Conservation (phyloP, 2,113 vertebrate genomes). For the Nycticebus coucang region DNA sequence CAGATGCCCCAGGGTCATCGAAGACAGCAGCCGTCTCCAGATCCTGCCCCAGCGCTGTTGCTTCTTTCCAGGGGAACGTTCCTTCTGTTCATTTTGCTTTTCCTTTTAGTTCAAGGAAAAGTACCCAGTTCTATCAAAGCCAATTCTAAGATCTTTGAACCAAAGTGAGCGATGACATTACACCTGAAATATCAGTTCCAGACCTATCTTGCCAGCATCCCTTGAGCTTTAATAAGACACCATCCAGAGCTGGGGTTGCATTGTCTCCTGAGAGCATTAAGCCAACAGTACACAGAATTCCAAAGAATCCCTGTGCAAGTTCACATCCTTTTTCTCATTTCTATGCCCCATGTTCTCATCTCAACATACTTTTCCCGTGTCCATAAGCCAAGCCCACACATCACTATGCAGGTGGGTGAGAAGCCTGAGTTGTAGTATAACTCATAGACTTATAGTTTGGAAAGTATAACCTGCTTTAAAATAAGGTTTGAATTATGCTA, state of each 20-base stretch:
- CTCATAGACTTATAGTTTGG: not conserved
- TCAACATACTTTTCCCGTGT: not conserved
- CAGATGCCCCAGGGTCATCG: not conserved
- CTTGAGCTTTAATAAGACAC: conserved; percentile 14
- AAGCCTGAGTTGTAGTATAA: not conserved
- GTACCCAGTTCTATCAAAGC: conserved; percentile 32
- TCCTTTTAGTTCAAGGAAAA: conserved; percentile 41
- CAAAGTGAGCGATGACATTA: not conserved
- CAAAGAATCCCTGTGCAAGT: not conserved
- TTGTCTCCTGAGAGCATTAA: not conserved
- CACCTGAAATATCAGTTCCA: not conserved
- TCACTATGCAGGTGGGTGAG: not conserved
- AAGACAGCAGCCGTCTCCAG: not conserved
- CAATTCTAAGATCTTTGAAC: conserved; percentile 37
- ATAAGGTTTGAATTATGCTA: not conserved
- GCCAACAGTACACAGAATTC: not conserved
- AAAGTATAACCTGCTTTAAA: not conserved
- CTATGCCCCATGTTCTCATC: not conserved
- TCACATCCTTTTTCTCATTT: not conserved
- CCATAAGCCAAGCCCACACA: not conserved
- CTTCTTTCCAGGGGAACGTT: not conserved
- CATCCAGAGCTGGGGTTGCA: not conserved
- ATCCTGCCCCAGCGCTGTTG: not conserved
- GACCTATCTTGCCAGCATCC: conserved; percentile 11
- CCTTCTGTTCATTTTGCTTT: not conserved